These are phyloP conservation scores for Hyalella azteca DNA, from an alignment of 2,888 invertebrate genomes.

Conservation along the genomic window DNA sequence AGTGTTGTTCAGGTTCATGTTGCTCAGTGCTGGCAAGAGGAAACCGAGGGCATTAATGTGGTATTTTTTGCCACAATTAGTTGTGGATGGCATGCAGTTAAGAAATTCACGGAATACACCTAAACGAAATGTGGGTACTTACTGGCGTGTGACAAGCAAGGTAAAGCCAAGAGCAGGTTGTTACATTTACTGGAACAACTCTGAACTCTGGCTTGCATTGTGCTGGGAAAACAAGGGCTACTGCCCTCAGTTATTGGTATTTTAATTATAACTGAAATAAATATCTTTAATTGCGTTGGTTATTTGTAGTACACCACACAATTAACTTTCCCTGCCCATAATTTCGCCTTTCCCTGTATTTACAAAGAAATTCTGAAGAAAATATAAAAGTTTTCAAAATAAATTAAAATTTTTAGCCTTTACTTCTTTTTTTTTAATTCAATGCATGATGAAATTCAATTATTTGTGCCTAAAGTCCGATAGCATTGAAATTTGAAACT, in stretches of 20 bases:
- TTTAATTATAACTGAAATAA: not conserved
- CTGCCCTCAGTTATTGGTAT: not conserved
- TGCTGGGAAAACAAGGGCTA: too few relatives aligned
- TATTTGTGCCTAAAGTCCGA: too few relatives aligned
- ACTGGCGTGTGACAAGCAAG: conserved; percentile 5
- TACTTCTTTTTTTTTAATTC: too few relatives aligned
- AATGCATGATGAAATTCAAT: too few relatives aligned
- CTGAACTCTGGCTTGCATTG: too few relatives aligned
- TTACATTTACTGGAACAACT: conserved; percentile 51
- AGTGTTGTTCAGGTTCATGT: conserved; percentile 34
- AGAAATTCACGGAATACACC: not conserved
- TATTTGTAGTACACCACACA: not conserved
- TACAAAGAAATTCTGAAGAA: not conserved
- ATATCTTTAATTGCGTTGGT: not conserved
- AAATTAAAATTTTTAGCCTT: too few relatives aligned
- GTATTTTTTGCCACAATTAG: too few relatives aligned
- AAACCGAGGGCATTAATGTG: conserved; percentile 29
- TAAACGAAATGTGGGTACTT: not conserved
- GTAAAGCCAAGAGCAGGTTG: conserved; percentile 52
- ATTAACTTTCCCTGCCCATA: not conserved
- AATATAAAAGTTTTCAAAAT: too few relatives aligned
- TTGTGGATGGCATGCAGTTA: too few relatives aligned
- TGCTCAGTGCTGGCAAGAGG: conserved; percentile 29
- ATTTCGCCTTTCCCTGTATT: not conserved
- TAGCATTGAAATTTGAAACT: too few relatives aligned